Percentiles rank a stretch among this genome's conserved stretches.
Conservation (phyloP, 2,113 vertebrate species). For the Stigmatopora argus region DNA sequence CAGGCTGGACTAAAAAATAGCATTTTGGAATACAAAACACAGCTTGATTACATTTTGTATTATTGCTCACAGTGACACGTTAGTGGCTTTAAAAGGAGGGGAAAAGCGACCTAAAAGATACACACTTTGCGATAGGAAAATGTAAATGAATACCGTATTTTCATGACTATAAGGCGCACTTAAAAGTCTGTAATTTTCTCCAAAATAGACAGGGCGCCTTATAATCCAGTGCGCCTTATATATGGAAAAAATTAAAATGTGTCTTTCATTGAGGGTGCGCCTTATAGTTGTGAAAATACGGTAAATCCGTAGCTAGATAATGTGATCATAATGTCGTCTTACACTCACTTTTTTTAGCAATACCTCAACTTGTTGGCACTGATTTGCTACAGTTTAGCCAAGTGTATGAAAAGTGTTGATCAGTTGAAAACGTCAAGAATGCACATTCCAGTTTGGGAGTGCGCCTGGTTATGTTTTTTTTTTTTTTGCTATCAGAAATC, state of each 20-base stretch:
- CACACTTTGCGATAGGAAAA: conserved; percentile 48
- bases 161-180: too few relatives aligned
- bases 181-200: too few relatives aligned
- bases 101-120: conserved; percentile 53
- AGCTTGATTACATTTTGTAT: conserved; percentile 26
- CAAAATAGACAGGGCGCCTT: too few relatives aligned
- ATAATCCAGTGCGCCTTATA: too few relatives aligned
- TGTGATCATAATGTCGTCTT: conserved; percentile 32
- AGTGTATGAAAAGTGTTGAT: conserved; percentile 57
- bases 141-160: conserved; percentile 12
- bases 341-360: conserved; percentile 18
- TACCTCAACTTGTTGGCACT: conserved; percentile 44
- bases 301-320: conserved; percentile 12
- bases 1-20: conserved; percentile 42
- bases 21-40: conserved; percentile 28
- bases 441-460: conserved; percentile 45
- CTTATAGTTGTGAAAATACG: too few relatives aligned
- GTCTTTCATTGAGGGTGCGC: too few relatives aligned
- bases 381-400: conserved; percentile 39
- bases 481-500: conserved; percentile 50
- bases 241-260: too few relatives aligned
- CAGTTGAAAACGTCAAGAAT: conserved; percentile 58
- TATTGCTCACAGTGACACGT: conserved; percentile 56
- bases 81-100: conserved; percentile 37
- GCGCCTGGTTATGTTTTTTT: conserved; percentile 33